Evolutionary conservation across 2,888 invertebrate species (phyloP).

Genomic region (Sussaba pulchella): DNA sequence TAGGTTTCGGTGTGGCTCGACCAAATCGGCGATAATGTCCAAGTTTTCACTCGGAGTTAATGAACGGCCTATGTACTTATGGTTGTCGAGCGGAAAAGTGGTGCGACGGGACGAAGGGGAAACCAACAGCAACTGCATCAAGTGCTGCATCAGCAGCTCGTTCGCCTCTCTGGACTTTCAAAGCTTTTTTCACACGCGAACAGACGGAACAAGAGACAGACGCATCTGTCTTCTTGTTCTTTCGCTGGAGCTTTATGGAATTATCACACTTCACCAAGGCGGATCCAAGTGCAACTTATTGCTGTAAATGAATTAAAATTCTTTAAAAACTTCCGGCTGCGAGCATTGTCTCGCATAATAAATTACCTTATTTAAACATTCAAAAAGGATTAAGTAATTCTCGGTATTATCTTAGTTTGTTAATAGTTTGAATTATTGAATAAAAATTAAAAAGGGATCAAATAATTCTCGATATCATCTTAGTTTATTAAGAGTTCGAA

Average conservation of each 20-base stretch:
- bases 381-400: no score
- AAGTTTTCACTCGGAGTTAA: constrained; percentile 77
- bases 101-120: constrained; percentile 80
- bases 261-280: constrained; percentile 50
- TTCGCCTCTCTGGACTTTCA: constrained; percentile 76
- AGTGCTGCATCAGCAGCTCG: constrained; percentile 51
- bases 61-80: constrained; percentile 79
- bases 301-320: no score
- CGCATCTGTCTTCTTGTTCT: constrained; percentile 46
- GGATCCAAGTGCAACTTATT: constrained; percentile 41
- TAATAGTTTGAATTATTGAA: no score
- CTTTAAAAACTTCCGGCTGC: no score
- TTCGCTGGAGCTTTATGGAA: constrained; percentile 55
- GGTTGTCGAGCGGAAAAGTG: constrained; percentile 81
- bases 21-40: constrained; percentile 75
- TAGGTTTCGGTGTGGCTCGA: constrained; percentile 70
- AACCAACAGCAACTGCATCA: constrained; percentile 71
- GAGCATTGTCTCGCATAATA: no score
- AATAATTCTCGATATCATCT: no score
- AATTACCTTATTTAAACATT: no score
- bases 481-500: no score
- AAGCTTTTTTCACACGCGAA: constrained; percentile 73
- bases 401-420: no score
- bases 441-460: no score
- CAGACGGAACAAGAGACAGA: constrained; percentile 45